Evolutionary conservation across 2,888 invertebrate species (phyloP).

Genomic region (Sminthurides aquaticus): DNA sequence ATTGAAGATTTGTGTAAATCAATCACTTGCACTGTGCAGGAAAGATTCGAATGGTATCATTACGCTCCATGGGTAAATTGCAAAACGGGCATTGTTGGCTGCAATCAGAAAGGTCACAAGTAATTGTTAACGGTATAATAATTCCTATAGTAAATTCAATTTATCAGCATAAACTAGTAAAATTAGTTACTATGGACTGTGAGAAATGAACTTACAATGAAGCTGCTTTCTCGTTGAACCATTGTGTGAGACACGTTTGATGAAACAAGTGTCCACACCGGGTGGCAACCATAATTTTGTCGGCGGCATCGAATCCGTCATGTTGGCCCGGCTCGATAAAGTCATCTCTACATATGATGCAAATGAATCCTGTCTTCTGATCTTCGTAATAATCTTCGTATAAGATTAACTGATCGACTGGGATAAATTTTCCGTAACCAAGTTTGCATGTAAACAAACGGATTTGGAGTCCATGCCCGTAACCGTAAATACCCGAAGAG

Average conservation of each 20-base stretch:
- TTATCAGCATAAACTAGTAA: slow-evolving; percentile 1
- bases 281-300: slow-evolving; percentile 31
- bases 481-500: slow-evolving; percentile 35
- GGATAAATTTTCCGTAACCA: slow-evolving; percentile 33
- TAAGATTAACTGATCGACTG: slow-evolving; percentile 34
- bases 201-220: slow-evolving; percentile 10
- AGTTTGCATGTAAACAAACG: slow-evolving; percentile 36
- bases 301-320: not conserved
- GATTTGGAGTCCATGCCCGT: slow-evolving; percentile 29
- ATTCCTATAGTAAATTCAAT: not conserved
- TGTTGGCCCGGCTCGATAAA: slow-evolving; percentile 24
- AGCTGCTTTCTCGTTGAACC: slow-evolving; percentile 33
- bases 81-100: slow-evolving; percentile 38
- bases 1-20: no score
- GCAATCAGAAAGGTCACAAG: not conserved
- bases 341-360: slow-evolving; percentile 39
- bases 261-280: slow-evolving; percentile 38
- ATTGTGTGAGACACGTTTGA: slow-evolving; percentile 27
- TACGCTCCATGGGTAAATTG: slow-evolving; percentile 24
- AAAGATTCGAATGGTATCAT: slow-evolving; percentile 34
- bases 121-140: no score
- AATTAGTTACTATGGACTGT: not conserved
- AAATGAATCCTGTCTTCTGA: slow-evolving; percentile 34
- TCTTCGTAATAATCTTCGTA: slow-evolving; percentile 35
- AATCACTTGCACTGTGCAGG: slow-evolving; percentile 34